phyloP scores from a whole-genome alignment of 2,888 invertebrate species.

The Bimastos eiseni region DNA sequence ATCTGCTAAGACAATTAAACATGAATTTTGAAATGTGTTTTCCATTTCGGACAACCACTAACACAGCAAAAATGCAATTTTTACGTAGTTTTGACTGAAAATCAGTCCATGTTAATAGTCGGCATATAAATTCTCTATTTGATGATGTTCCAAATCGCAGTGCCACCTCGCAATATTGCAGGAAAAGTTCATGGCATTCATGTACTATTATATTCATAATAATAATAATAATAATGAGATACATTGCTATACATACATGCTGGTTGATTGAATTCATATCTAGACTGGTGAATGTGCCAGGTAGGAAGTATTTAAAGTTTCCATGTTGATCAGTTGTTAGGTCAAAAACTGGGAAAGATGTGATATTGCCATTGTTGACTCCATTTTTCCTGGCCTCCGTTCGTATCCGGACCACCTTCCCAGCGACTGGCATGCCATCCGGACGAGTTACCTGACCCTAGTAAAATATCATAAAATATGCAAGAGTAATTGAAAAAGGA shows the following conservation, averaged over 20 bases:
- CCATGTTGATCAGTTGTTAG: neutral
- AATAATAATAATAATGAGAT: neutral
- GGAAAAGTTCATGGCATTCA: too few species aligned
- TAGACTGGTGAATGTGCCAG: slow-evolving; percentile 9
- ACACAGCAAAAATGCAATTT: too few species aligned
- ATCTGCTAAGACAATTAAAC: too few species aligned
- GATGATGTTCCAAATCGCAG: too few species aligned
- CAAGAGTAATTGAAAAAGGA: neutral
- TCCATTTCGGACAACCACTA: too few species aligned
- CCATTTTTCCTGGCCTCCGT: neutral
- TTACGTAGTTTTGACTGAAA: too few species aligned
- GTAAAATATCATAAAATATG: neutral
- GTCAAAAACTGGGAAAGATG: neutral
- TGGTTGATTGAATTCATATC: neutral
- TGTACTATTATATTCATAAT: too few species aligned
- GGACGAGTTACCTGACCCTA: slow-evolving; percentile 6
- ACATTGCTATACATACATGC: neutral
- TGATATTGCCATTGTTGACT: neutral
- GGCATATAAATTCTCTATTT: too few species aligned
- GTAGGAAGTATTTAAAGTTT: neutral
- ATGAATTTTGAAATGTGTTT: too few species aligned
- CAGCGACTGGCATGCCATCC: neutral
- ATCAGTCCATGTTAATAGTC: too few species aligned
- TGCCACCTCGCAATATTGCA: too few species aligned
- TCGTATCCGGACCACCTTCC: neutral